Percentiles rank a stretch among this genome's conserved stretches.
Evolutionary conservation across 2,113 vertebrate genomes (phyloP).

Genomic region (Chaenogobius annularis): DNA sequence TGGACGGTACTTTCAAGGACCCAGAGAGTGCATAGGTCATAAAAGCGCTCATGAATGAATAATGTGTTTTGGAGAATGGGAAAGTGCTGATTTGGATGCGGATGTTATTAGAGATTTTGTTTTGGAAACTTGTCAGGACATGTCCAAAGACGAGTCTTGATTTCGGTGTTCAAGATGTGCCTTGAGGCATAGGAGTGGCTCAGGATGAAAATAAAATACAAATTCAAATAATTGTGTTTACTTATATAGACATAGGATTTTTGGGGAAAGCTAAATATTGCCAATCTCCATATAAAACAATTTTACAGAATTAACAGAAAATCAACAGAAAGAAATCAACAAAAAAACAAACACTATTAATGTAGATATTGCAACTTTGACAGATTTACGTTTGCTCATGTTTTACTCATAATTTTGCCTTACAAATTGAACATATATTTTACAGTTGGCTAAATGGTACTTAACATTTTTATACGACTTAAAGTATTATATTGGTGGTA

Average conservation of each 20-base stretch:
- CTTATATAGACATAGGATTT: neutral
- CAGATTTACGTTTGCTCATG: neutral
- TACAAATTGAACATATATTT: neutral
- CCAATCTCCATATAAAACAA: too few relatives aligned
- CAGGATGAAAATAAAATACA: neutral
- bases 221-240: too few relatives aligned
- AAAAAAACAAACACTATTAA: neutral
- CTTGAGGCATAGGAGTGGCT: neutral
- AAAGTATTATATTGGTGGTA: neutral
- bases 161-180: neutral
- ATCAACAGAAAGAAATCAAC: too few relatives aligned
- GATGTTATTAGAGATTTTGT: slow-evolving; percentile 19
- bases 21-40: slow-evolving; percentile 53
- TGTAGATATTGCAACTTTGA: neutral
- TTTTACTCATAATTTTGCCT: neutral
- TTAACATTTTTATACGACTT: neutral
- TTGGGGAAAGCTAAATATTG: neutral
- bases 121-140: slow-evolving; percentile 15
- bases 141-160: slow-evolving; percentile 3
- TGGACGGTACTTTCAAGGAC: slow-evolving; percentile 53
- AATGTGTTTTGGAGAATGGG: slow-evolving; percentile 58
- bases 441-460: neutral
- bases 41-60: slow-evolving; percentile 68
- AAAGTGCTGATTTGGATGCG: slow-evolving; percentile 14
- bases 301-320: too few relatives aligned